Conservation (phyloP, 2,797 vertebrate species). For the Microctenopoma lineatum region DNA sequence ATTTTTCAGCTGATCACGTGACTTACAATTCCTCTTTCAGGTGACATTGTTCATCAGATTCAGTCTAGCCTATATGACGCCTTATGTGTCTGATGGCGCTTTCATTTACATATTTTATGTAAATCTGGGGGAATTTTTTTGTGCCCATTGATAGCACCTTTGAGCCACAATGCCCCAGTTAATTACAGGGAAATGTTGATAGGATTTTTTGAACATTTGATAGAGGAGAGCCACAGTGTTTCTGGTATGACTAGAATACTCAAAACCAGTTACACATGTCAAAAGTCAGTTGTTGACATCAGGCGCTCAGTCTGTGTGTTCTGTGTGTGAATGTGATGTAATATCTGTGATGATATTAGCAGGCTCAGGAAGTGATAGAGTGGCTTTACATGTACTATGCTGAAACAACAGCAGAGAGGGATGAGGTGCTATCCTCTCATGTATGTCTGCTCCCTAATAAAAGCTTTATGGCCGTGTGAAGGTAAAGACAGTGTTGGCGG, state of each 20-base stretch:
- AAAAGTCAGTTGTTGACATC: neutral
- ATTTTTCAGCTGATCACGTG: neutral
- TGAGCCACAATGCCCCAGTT: neutral
- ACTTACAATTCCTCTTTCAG: neutral
- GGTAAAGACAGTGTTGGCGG: slow-evolving; percentile 39
- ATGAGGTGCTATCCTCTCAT: slow-evolving; percentile 10
- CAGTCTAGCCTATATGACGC: neutral
- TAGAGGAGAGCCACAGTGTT: neutral
- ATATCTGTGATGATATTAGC: neutral
- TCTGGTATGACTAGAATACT: neutral
- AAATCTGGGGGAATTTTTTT: neutral
- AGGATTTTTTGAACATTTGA: neutral
- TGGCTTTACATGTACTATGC: slow-evolving; percentile 6
- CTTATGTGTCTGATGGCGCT: too few species aligned
- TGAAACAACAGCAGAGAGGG: slow-evolving; percentile 7
- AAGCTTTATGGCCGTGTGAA: slow-evolving; percentile 74
- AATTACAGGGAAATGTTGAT: neutral
- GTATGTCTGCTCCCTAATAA: slow-evolving; percentile 54
- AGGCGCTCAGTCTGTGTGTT: neutral
- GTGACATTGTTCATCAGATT: neutral
- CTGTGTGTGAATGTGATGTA: too few species aligned
- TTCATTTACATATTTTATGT: neutral
- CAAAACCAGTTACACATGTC: neutral
- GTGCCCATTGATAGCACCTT: too few species aligned
- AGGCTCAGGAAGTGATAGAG: slow-evolving; percentile 2